Conservation (phyloP, 2,113 vertebrate species). For the Psephotus haematonotus region DNA sequence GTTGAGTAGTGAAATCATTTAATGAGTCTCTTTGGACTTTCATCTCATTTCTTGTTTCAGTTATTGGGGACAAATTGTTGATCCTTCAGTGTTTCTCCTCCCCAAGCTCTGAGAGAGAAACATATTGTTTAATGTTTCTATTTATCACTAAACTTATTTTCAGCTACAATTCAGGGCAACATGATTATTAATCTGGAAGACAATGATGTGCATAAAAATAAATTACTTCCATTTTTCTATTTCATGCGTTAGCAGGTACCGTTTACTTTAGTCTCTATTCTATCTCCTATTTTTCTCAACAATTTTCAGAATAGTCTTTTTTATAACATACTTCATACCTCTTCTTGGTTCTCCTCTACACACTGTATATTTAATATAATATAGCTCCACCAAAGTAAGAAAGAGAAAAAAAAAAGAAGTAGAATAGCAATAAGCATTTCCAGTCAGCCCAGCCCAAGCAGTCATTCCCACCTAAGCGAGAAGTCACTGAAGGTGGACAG, state of each 20-base stretch:
- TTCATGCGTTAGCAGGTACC: background rate
- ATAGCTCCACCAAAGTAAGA: background rate
- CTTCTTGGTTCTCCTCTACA: background rate
- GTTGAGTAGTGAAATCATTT: background rate
- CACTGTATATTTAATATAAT: background rate
- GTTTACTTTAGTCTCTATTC: background rate
- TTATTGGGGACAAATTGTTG: background rate
- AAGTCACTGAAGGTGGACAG: background rate
- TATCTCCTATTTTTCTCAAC: background rate
- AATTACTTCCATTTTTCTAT: background rate
- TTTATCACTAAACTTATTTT: background rate
- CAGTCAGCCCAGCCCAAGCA: background rate
- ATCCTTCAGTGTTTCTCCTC: background rate
- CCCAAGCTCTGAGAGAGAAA: background rate
- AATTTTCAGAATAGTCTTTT: background rate
- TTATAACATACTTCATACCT: background rate
- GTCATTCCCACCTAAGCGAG: background rate
- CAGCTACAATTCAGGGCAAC: background rate
- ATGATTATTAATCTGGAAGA: background rate
- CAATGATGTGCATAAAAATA: background rate
- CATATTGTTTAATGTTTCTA: background rate
- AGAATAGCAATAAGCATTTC: background rate
- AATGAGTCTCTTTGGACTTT: background rate
- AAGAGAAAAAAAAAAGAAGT: too few relatives aligned
- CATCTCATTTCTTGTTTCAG: background rate